Evolutionary conservation across 2,113 vertebrate species (phyloP).

Genomic region (Polyodon spathula): DNA sequence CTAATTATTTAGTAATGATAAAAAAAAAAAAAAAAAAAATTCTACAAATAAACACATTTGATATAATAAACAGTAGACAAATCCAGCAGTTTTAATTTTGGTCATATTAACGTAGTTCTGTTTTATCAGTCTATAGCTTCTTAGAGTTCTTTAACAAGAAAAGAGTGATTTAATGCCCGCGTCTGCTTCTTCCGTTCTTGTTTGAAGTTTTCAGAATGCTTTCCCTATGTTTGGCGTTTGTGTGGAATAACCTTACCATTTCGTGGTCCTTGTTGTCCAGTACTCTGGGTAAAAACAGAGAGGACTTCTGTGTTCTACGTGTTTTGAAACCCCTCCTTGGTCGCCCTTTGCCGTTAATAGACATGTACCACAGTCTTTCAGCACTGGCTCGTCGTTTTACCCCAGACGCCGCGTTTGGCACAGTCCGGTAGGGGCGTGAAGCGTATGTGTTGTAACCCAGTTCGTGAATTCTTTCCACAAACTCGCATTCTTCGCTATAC

Average conservation of each 20-base stretch:
- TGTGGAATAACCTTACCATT: conserved; percentile 61
- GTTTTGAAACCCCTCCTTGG: conserved; percentile 87
- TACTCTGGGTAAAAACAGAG: conserved; percentile 89
- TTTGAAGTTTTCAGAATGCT: conserved; percentile 21
- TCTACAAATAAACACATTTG: conserved; percentile 22
- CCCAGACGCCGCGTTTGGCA: conserved; percentile 40
- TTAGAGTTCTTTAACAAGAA: neutral
- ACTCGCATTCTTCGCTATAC: conserved; percentile 86
- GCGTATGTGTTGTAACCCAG: conserved; percentile 92
- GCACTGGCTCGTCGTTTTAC: conserved; percentile 52
- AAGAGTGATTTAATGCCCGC: conserved; percentile 25
- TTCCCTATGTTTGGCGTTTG: conserved; percentile 30
- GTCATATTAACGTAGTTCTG: conserved; percentile 10
- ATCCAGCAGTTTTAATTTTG: neutral
- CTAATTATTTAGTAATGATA: conserved; percentile 6
- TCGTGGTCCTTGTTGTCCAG: conserved; percentile 85
- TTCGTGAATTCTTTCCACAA: conserved; percentile 90
- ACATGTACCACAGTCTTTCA: conserved; percentile 89
- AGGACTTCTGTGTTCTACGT: conserved; percentile 87
- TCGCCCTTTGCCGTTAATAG: conserved; percentile 90
- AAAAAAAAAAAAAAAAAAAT: conserved; percentile 23
- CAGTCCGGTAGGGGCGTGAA: conserved; percentile 71
- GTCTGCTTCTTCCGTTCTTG: conserved; percentile 41
- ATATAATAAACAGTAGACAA: neutral
- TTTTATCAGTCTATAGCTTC: neutral